Percentiles rank a stretch among this genome's conserved stretches.
These are phyloP conservation scores for Anguilla anguilla DNA, from an alignment of 2,797 vertebrate genomes.

Conservation along the genomic window DNA sequence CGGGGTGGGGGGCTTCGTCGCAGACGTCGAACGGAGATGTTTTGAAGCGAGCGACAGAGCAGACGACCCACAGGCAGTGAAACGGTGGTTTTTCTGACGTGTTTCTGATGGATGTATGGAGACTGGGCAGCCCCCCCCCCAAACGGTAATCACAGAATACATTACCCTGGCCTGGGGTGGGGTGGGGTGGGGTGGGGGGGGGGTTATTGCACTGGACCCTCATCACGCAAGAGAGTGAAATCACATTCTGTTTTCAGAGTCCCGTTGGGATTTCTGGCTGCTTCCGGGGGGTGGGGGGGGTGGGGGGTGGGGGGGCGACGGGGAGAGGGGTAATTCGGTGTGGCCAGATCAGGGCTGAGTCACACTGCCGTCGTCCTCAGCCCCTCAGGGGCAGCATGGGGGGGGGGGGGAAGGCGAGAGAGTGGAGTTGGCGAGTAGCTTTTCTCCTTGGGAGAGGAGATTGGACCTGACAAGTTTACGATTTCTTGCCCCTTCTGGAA, in stretches of 20 bases:
- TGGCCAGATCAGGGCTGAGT: background rate
- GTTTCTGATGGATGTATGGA: background rate
- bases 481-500: background rate
- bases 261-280: background rate
- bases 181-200: background rate
- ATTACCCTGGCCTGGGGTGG: background rate
- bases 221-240: background rate
- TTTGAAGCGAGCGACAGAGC: background rate
- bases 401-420: background rate
- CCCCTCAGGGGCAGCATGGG: too few species aligned
- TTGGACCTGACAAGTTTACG: constrained; percentile 1
- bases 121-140: background rate
- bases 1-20: background rate
- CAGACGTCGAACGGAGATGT: background rate
- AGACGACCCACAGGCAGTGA: background rate
- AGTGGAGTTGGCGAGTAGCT: background rate
- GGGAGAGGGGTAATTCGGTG: background rate
- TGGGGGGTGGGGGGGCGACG: background rate
- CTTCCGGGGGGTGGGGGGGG: too few species aligned
- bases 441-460: background rate
- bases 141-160: background rate
- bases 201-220: background rate
- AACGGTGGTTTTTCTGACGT: background rate
- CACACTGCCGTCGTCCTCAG: background rate
- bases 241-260: background rate